Base-by-base conservation (phyloP, 2,113 vertebrate species). In the Dendrocopos noguchii region DNA sequence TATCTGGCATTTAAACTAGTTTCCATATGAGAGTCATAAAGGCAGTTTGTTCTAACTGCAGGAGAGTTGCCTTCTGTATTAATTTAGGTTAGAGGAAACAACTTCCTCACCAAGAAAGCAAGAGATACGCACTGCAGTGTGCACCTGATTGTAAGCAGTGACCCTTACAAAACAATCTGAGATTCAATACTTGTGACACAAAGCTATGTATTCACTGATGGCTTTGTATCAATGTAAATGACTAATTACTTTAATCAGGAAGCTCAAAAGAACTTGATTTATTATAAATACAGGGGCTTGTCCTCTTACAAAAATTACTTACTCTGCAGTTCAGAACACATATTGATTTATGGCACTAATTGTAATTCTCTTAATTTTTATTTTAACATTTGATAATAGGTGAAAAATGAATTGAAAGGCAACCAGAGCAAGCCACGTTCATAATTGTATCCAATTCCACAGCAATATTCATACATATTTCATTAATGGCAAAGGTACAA, bases 181-280 rank as follows among this genome's bases (percentile, higher is more conserved):
- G 79, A 79, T 70, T 74, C 66, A 63, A 2, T 31, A 53, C 82
- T 91, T 87, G 70, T 59, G 42, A 80, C 77, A 77, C 46, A 89
- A 83, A 95, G 53, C 64, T 9, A 39, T 28, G 29, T 31, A 64
- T 59, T 95, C 42, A 4, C 36, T 44, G 29, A 72, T 42, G 64
- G 70, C 34, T 95, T 76, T 75, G 60, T 56, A 87, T 80, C 94
- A 94, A 89, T 84, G 91, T 86, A 95, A 90, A 95, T 78, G 95
- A 95, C 96, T 95, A 92, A 97, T 94, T 94, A 81, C 90, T 95
- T 89, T 75, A 78, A 88, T 86, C 89, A 29, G 33, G 47, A 91
- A 78, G 67, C 80, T 90, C 80, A 65, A 79, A 95, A 91, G 97
- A 89, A 85, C 73, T 78, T 68, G 90, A 91, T 82, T 87, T 87